Evolutionary conservation across 2,113 vertebrate species (phyloP), one percentile per base, ranked within the genome.

Genomic region (Callocephalon fimbriatum): DNA sequence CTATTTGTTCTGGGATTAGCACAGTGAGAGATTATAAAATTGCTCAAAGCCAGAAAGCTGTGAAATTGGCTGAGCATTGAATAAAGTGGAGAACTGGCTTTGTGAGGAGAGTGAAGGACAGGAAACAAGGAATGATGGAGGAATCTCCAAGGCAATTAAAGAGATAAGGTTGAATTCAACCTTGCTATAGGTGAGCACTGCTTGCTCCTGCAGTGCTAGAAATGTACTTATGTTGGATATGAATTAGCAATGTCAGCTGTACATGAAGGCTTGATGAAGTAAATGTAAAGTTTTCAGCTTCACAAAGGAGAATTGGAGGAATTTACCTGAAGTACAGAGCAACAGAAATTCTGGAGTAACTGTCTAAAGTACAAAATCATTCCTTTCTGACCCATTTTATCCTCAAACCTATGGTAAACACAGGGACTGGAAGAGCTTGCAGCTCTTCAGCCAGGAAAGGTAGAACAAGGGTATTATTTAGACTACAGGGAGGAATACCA

Each of bases 21-120:
- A 86, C 83, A 86, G 51, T 72, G 61, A 91, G 86, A 85, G 68
- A 87, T 86, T 94, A 75, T 83, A 90, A 92, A 85, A 84, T 61
- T 74, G 50, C 72, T 67, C n/a, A 7, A 73, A 93, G 48, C 70
- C 61, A 88, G 75, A 80, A 93, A 83, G 61, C 79, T 95, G 75
- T 95, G 86, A 90, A 96, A 96, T 94, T 94, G 89, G 45, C 68
- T 96, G 76, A 92, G 89, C 72, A 26, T 8, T 54, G 54, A 95
- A 40, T 31, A 56, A 47, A 90, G 51, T 38, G n/a, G 27, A 66
- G 48, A 88, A 76, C 73, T 72, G 76, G 25, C 45, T 94, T 86
- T 96, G 45, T 72, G 81, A 31, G 27, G 21, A 65, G 44, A 47
- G 56, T 82, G 62, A 58, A 88, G 54, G 53, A 59, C 42, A 77